These are phyloP conservation scores for Grantiella picta DNA, from an alignment of 2,113 vertebrate genomes.

Conservation along the genomic window DNA sequence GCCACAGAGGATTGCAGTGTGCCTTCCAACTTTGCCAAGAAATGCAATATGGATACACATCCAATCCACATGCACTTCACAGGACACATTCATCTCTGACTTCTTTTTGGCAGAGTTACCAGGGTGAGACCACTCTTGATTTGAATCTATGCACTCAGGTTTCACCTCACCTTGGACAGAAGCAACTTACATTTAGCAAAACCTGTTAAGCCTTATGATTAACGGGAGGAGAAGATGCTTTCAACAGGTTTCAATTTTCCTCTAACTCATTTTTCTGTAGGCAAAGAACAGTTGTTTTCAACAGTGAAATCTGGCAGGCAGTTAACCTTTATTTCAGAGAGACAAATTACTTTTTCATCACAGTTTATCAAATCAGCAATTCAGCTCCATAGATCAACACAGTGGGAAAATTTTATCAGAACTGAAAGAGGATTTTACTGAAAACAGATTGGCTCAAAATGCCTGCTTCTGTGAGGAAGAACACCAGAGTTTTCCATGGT, in stretches of 20 bases:
- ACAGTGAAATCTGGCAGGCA: slow-evolving; percentile 26
- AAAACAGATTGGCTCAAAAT: background rate
- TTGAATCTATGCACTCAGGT: background rate
- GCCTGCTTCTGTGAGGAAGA: background rate
- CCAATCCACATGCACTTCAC: rapidly evolving
- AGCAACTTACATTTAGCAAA: background rate
- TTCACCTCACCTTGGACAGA: background rate
- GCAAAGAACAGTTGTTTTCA: slow-evolving; percentile 52
- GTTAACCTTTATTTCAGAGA: slow-evolving; percentile 59
- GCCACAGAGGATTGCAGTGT: rapidly evolving
- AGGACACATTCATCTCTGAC: background rate
- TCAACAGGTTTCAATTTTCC: background rate
- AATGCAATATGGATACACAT: background rate
- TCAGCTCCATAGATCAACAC: slow-evolving; percentile 12
- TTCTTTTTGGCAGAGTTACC: background rate
- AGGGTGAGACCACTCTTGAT: background rate
- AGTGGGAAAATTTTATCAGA: background rate
- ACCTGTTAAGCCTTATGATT: background rate
- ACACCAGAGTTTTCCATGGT: background rate
- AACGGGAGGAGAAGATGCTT: background rate
- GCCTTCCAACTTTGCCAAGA: background rate
- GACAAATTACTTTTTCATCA: slow-evolving; percentile 50
- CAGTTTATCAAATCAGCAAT: slow-evolving; percentile 55
- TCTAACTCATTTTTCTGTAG: slow-evolving; percentile 11
- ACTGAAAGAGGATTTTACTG: background rate